A percentile compares a stretch with the other conserved stretches of the same genome.
These are phyloP conservation scores for Alosa alosa DNA, from an alignment of 2,113 vertebrate genomes.

Conservation along the genomic window DNA sequence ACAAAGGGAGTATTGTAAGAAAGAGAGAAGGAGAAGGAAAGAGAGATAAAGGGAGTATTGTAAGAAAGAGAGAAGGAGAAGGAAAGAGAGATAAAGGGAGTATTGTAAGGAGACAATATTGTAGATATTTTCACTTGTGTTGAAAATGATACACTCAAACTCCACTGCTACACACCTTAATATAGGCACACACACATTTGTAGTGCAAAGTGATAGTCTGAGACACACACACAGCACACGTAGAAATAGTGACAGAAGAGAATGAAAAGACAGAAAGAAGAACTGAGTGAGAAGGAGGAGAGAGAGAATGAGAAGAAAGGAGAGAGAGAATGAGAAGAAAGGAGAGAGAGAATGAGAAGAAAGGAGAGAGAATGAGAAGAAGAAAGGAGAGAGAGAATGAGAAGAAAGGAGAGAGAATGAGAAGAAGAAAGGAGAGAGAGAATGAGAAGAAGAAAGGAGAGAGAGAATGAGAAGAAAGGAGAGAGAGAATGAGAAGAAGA, in stretches of 20 bases:
- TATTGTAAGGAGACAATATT: not conserved
- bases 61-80: too few species aligned
- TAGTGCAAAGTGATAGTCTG: not conserved
- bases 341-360: not conserved
- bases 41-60: not conserved
- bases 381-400: not conserved
- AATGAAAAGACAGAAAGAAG: not conserved
- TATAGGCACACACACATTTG: not conserved
- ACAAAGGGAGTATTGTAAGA: too few species aligned
- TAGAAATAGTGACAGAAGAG: not conserved
- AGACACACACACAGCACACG: not conserved
- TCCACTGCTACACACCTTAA: not conserved
- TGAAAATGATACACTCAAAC: not conserved
- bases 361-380: not conserved
- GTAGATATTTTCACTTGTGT: not conserved
- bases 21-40: slow-evolving; percentile 12
- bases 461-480: not conserved
- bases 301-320: too few species aligned
- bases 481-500: too few species aligned
- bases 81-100: too few species aligned
- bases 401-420: not conserved
- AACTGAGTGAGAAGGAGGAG: not conserved
- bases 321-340: not conserved
- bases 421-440: not conserved
- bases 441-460: not conserved